Percentiles rank a stretch among this genome's conserved stretches.
These are phyloP conservation scores for Atherinomorus stipes DNA, from an alignment of 2,113 vertebrate genomes.

Conservation along the genomic window DNA sequence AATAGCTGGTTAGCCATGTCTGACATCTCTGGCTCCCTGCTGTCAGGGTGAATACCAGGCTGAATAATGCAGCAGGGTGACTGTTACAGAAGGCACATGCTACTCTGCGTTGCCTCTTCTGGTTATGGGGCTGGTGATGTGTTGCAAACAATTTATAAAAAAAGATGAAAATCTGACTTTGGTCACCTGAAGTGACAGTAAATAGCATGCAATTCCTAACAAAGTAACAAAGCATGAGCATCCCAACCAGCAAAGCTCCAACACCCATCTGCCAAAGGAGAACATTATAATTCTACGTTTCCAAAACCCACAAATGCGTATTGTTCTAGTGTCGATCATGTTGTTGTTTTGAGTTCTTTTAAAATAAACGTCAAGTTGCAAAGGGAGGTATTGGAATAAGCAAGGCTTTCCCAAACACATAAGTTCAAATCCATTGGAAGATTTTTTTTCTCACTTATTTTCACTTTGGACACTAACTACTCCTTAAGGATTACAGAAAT, in stretches of 20 bases:
- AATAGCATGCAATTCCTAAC: background rate
- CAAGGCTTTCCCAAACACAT: too few relatives aligned
- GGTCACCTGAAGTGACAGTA: background rate
- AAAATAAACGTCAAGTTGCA: too few relatives aligned
- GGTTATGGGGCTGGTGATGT: conserved; percentile 34
- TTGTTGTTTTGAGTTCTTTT: background rate
- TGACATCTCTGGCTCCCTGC: conserved; percentile 68
- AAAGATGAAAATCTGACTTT: background rate
- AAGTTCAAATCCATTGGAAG: too few relatives aligned
- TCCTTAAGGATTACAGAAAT: too few relatives aligned
- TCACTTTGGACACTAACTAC: too few relatives aligned
- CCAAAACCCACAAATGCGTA: background rate
- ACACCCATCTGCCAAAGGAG: background rate
- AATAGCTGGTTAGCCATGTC: conserved; percentile 69
- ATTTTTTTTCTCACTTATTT: too few relatives aligned
- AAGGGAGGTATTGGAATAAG: too few relatives aligned
- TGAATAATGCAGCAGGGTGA: conserved; percentile 65
- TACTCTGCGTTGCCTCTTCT: conserved; percentile 75
- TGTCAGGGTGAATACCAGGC: conserved; percentile 65
- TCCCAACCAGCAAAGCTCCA: too few relatives aligned
- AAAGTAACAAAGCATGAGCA: background rate
- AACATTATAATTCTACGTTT: background rate
- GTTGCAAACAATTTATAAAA: conserved; percentile 37
- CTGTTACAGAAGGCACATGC: conserved; percentile 47
- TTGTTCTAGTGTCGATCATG: background rate